These are phyloP conservation scores for Cephalopachus bancanus DNA, from an alignment of 2,797 vertebrate genomes.

Conservation along the genomic window DNA sequence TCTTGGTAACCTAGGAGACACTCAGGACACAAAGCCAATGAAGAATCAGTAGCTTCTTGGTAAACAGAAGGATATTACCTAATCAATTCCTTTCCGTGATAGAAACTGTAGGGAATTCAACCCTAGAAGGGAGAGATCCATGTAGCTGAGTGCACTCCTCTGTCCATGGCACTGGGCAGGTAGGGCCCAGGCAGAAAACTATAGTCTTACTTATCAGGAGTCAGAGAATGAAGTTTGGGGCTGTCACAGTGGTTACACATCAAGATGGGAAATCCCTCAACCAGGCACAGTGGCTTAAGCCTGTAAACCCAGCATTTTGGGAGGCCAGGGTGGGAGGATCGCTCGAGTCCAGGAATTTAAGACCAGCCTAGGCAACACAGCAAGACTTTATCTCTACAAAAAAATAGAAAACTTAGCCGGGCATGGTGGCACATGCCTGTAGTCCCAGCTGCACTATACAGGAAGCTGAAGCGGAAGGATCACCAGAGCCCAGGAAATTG, in stretches of 20 bases:
- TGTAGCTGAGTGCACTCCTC: no score
- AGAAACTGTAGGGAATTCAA: background rate
- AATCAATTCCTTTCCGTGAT: background rate
- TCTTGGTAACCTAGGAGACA: conserved; percentile 22
- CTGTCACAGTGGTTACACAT: background rate
- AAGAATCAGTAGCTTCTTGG: conserved; percentile 1
- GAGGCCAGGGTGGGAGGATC: no score
- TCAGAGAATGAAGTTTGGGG: background rate
- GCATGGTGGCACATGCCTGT: no score
- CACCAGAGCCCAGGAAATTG: no score
- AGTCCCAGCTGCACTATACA: no score
- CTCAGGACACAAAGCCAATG: background rate
- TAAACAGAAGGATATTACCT: background rate
- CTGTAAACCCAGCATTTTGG: no score
- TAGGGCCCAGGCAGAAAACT: background rate
- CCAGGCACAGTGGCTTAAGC: no score
- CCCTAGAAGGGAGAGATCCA: background rate
- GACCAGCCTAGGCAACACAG: no score
- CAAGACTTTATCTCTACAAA: no score
- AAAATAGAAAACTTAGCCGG: no score
- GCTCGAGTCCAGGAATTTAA: no score
- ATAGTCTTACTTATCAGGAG: background rate
- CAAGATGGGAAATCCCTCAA: background rate
- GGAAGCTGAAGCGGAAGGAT: no score
- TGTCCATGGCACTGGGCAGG: background rate